Conservation (phyloP, 2,888 invertebrate genomes). For the Campoletis raptor region DNA sequence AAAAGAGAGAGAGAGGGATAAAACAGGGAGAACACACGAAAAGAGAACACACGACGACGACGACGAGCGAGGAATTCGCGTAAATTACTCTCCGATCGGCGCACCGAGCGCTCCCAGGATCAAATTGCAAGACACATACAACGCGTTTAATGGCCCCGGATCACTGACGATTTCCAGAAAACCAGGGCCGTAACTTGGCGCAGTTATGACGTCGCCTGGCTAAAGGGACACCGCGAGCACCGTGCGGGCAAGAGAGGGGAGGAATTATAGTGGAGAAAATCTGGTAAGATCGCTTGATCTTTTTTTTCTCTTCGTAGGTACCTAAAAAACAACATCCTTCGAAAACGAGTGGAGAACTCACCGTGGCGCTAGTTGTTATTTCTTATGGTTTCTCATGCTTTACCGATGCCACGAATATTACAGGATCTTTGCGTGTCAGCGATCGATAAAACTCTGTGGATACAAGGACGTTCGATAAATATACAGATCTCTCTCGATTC, state of each 20-base stretch:
- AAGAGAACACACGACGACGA: conserved; percentile 70
- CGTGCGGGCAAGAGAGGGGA: background rate
- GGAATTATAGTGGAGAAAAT: conserved; percentile 14
- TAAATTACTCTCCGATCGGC: conserved; percentile 80
- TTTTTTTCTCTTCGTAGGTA: conserved; percentile 22
- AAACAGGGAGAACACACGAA: conserved; percentile 12
- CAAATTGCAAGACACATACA: conserved; percentile 83
- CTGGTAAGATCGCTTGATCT: conserved; percentile 20
- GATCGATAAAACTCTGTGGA: conserved; percentile 23
- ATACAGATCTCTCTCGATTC: background rate
- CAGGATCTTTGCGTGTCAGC: conserved; percentile 14
- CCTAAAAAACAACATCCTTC: background rate
- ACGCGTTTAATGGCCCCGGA: conserved; percentile 82
- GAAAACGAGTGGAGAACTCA: background rate
- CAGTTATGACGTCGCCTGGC: conserved; percentile 37
- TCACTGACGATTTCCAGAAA: conserved; percentile 83
- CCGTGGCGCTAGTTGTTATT: conserved; percentile 19
- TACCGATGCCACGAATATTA: background rate
- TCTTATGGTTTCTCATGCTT: background rate
- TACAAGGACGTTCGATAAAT: background rate
- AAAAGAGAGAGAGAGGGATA: background rate
- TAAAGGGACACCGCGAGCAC: background rate
- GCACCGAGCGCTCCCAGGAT: conserved; percentile 79
- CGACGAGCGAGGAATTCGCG: conserved; percentile 77
- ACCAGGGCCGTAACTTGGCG: conserved; percentile 77